Conservation (phyloP, 2,797 vertebrate genomes). For the Lepidocolaptes lacrymiger region DNA sequence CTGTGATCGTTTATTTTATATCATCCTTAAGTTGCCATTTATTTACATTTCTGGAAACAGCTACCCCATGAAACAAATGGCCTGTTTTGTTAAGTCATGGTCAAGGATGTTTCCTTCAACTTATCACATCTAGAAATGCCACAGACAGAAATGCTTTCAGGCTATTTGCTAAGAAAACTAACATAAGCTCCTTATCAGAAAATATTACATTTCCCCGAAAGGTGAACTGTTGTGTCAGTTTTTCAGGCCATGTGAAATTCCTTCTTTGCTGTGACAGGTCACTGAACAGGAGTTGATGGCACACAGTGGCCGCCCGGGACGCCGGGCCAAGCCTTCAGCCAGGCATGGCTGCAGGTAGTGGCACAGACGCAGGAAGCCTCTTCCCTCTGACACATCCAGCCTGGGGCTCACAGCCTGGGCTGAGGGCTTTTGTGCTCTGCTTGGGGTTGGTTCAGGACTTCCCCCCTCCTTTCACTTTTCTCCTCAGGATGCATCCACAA, state of each 20-base stretch:
- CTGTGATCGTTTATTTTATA: conserved; percentile 74
- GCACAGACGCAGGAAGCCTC: background rate
- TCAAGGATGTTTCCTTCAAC: conserved; percentile 82
- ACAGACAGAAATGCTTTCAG: conserved; percentile 81
- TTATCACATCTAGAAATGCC: conserved; percentile 81
- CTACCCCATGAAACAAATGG: conserved; percentile 72
- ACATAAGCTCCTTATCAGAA: conserved; percentile 94
- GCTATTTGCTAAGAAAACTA: conserved; percentile 84
- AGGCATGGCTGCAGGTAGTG: conserved; percentile 12
- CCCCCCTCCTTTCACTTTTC: background rate
- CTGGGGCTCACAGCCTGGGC: accelerated
- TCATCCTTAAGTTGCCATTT: conserved; percentile 74
- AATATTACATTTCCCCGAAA: conserved; percentile 85
- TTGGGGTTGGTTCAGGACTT: background rate
- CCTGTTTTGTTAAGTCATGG: conserved; percentile 78
- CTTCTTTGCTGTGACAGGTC: conserved; percentile 84
- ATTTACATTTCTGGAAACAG: conserved; percentile 75
- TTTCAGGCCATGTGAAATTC: conserved; percentile 82
- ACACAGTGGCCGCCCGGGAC: conserved; percentile 52
- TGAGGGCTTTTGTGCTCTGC: background rate
- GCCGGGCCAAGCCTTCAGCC: conserved; percentile 56
- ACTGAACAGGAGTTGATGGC: conserved; percentile 80
- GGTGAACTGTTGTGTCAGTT: conserved; percentile 86
- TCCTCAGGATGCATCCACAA: background rate
- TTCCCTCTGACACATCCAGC: conserved; percentile 5